Conservation (phyloP, 2,888 invertebrate species). For the Tenthredo mesomela region DNA sequence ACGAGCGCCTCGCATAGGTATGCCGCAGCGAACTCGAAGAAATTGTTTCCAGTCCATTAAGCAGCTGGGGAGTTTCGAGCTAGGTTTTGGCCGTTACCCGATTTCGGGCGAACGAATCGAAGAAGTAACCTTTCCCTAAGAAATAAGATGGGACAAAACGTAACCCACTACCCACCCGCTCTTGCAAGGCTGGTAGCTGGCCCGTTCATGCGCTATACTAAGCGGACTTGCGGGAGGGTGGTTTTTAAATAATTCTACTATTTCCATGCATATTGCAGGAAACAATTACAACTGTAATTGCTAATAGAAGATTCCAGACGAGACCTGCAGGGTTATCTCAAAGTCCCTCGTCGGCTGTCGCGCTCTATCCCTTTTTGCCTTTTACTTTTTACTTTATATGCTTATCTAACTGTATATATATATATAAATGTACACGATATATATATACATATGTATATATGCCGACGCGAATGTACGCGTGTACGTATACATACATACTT, state of each 20-base stretch:
- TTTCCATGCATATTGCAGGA: slow-evolving; percentile 78
- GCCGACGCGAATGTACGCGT: not conserved
- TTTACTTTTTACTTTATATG: slow-evolving; percentile 52
- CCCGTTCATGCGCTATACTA: slow-evolving; percentile 40
- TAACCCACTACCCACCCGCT: slow-evolving; percentile 52
- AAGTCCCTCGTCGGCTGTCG: slow-evolving; percentile 60
- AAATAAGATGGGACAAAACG: slow-evolving; percentile 58
- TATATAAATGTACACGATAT: not conserved
- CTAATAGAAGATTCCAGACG: slow-evolving; percentile 78
- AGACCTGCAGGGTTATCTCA: slow-evolving; percentile 75
- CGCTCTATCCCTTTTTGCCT: slow-evolving; percentile 34
- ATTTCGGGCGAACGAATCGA: slow-evolving; percentile 63
- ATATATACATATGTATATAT: not conserved
- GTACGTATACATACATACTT: not conserved
- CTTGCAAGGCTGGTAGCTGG: slow-evolving; percentile 34
- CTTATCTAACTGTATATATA: slow-evolving; percentile 49
- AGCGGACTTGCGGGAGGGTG: slow-evolving; percentile 63
- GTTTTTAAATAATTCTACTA: slow-evolving; percentile 77
- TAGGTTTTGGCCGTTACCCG: slow-evolving; percentile 64
- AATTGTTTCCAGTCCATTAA: slow-evolving; percentile 76
- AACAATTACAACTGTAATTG: slow-evolving; percentile 78
- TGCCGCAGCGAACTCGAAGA: slow-evolving; percentile 64
- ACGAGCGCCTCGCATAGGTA: slow-evolving; percentile 54
- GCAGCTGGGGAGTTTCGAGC: slow-evolving; percentile 66
- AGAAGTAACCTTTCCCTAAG: slow-evolving; percentile 56